Conservation (phyloP, 2,888 invertebrate genomes). For the Platerodrilus igneus region DNA sequence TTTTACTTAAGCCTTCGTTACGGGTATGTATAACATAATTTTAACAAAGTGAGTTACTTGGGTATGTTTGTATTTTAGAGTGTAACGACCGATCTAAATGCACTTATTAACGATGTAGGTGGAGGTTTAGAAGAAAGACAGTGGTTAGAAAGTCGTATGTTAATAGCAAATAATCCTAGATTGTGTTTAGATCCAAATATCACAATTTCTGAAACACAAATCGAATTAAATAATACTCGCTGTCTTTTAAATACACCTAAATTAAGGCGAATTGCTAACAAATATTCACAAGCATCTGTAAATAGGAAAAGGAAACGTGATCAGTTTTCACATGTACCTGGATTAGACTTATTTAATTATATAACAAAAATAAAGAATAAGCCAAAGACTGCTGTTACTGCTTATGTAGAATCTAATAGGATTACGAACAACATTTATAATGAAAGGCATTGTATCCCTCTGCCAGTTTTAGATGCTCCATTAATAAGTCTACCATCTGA, state of each 20-base stretch:
- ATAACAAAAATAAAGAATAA: slow-evolving; percentile 55
- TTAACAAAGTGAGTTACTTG: slow-evolving; percentile 48
- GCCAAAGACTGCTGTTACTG: slow-evolving; percentile 44
- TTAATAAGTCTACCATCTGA: slow-evolving; percentile 54
- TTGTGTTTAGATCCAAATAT: slow-evolving; percentile 87
- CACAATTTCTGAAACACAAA: slow-evolving; percentile 70
- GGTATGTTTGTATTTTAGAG: slow-evolving; percentile 42
- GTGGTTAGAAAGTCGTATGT: slow-evolving; percentile 76
- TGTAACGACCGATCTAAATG: slow-evolving; percentile 48
- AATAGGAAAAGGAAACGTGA: slow-evolving; percentile 86
- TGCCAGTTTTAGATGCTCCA: slow-evolving; percentile 59
- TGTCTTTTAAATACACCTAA: slow-evolving; percentile 70
- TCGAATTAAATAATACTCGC: slow-evolving; percentile 69
- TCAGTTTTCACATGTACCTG: slow-evolving; percentile 75
- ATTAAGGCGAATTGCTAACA: slow-evolving; percentile 68
- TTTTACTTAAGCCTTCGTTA: slow-evolving; percentile 80
- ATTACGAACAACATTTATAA: slow-evolving; percentile 52
- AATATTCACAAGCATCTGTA: slow-evolving; percentile 74
- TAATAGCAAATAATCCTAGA: slow-evolving; percentile 80
- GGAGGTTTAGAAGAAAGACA: slow-evolving; percentile 75
- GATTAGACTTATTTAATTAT: slow-evolving; percentile 70
- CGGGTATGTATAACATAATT: slow-evolving; percentile 64
- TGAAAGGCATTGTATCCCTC: slow-evolving; percentile 60
- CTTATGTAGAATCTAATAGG: slow-evolving; percentile 44
- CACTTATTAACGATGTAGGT: slow-evolving; percentile 42